These are phyloP conservation scores for Cyprinodon diabolis DNA, from an alignment of 2,797 vertebrate genomes.

Conservation along the genomic window DNA sequence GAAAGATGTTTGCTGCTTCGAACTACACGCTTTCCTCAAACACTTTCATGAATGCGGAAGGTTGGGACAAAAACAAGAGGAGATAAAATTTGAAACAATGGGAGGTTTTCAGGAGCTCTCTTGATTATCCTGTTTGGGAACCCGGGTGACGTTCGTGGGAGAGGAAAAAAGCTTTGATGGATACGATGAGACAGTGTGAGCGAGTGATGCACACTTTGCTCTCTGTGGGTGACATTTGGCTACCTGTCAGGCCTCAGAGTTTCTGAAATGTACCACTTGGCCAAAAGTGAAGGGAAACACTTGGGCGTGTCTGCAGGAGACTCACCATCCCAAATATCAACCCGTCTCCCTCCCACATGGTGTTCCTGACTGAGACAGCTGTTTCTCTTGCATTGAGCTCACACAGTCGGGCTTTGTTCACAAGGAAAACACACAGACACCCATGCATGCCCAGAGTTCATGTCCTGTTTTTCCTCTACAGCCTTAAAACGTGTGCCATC, in stretches of 20 bases:
- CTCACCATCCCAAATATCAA: constrained; percentile 16
- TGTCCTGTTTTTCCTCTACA: constrained; percentile 47
- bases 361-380: constrained; percentile 73
- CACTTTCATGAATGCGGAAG: neutral
- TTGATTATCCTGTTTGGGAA: neutral
- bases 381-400: constrained; percentile 72
- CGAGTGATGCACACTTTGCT: constrained; percentile 54
- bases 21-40: constrained; percentile 11
- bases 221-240: constrained; percentile 39
- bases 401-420: constrained; percentile 78
- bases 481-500: constrained; percentile 47
- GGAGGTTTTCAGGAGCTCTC: neutral
- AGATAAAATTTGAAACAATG: constrained; percentile 1
- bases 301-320: constrained; percentile 50
- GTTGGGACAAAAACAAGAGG: neutral
- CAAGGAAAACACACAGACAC: constrained; percentile 27
- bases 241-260: constrained; percentile 60
- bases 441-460: constrained; percentile 21
- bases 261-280: constrained; percentile 6
- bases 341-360: constrained; percentile 19
- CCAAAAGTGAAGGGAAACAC: constrained; percentile 17
- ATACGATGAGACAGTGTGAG: constrained; percentile 60
- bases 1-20: constrained; percentile 16
- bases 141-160: constrained; percentile 4
- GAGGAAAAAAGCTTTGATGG: constrained; percentile 16